These are phyloP conservation scores for Malurus alboscapulatus DNA, from an alignment of 2,113 vertebrate genomes.

Conservation along the genomic window DNA sequence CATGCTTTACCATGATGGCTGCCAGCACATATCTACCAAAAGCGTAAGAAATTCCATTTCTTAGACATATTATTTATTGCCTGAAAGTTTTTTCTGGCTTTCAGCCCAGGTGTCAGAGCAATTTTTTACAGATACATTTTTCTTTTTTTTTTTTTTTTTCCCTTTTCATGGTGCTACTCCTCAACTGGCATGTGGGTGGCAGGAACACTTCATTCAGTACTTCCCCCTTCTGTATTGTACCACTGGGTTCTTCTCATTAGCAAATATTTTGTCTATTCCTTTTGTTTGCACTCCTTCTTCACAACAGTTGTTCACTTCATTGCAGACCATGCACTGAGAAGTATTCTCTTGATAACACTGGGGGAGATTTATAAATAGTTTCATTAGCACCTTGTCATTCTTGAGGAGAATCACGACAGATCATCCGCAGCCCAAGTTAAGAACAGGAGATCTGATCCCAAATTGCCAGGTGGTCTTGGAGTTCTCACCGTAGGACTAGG, in stretches of 20 bases:
- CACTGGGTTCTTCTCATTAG: not conserved
- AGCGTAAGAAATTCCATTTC: not conserved
- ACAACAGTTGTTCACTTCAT: not conserved
- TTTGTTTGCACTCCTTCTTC: not conserved
- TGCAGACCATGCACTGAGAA: not conserved
- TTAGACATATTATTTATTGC: not conserved
- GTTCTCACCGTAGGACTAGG: rapidly evolving
- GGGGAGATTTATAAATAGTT: not conserved
- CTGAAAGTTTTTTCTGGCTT: not conserved
- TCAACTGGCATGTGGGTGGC: not conserved
- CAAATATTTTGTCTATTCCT: not conserved
- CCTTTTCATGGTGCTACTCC: not conserved
- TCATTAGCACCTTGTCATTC: not conserved
- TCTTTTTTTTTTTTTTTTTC: too few species aligned
- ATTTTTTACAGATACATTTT: not conserved
- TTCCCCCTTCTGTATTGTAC: not conserved
- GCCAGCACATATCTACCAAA: not conserved
- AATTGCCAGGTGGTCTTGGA: not conserved
- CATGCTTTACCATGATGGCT: not conserved
- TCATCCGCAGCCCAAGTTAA: not conserved
- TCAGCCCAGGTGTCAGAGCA: not conserved
- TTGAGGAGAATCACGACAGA: not conserved
- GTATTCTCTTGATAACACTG: not conserved
- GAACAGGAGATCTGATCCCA: not conserved
- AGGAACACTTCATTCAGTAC: not conserved